Evolutionary conservation across 2,113 vertebrate species (phyloP).

Genomic region (Callospermophilus lateralis): DNA sequence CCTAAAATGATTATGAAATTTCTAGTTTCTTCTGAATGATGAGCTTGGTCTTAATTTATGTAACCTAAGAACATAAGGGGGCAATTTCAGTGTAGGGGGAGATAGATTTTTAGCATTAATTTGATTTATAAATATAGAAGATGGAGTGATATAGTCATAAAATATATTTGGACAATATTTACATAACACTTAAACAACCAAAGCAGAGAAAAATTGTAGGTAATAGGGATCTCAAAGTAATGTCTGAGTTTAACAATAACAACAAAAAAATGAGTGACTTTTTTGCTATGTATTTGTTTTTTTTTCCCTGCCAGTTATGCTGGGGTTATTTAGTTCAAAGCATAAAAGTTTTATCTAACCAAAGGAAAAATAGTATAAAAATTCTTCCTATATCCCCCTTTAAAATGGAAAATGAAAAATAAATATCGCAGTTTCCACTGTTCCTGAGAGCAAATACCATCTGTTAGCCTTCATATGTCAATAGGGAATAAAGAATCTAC

Average conservation of each 20-base stretch:
- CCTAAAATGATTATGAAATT: not conserved
- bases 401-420: conserved; percentile 54
- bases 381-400: not conserved
- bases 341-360: not conserved
- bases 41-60: not conserved
- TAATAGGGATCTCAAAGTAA: not conserved
- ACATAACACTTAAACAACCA: not conserved
- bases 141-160: not conserved
- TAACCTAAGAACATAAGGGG: not conserved
- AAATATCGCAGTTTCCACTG: not conserved
- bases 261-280: not conserved
- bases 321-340: not conserved
- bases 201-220: not conserved
- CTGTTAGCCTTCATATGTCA: not conserved
- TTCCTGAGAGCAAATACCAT: conserved; percentile 29
- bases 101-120: not conserved
- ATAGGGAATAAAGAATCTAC: conserved; percentile 20
- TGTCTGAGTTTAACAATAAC: not conserved
- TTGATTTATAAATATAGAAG: not conserved
- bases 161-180: not conserved
- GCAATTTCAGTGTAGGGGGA: not conserved
- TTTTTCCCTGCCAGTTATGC: not conserved
- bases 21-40: not conserved
- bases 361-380: conserved; percentile 17
- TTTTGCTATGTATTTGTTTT: not conserved